Base-by-base conservation (phyloP, 2,797 vertebrate genomes). In the Chrysocyon brachyurus region DNA sequence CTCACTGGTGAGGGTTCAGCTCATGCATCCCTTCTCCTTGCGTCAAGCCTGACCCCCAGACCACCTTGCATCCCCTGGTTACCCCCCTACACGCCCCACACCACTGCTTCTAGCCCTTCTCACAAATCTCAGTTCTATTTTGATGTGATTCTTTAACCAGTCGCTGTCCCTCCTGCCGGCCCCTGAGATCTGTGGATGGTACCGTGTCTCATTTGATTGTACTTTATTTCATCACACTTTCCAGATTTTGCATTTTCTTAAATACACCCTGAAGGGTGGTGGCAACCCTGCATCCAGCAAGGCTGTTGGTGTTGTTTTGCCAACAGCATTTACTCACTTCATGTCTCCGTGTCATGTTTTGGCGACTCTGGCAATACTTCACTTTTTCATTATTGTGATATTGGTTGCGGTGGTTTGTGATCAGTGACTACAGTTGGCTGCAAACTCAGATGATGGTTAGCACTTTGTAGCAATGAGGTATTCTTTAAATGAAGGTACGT, bases 161-260 rank as follows among this genome's bases (percentile, higher is more conserved):
- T 56, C 26, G 0, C n/a, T 3, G 17, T 40, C 28, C 19, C 57
- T 26, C 94, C 54, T 78, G 54, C 15, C 3, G 4, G 46, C 7
- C 36, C 26, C 0, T 36, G 16, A 14, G 15, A 28, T 6, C 1
- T 0, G 0, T 1, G 9, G 12, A 3, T 0, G 52, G n/a, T 6
- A 3, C 5, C 3, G 0, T 10, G 1, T 63, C 64, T 52, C 46
- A 16, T 5, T 4, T 0, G 24, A 49, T 1, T 8, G 46, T 4
- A 17, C 26, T 52, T 28, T 75, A 26, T 26, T 8, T 16, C 3
- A 9, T 75, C 28, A 75, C 4, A 1, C 26, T 75, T 75, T 2
- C 40, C 73, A 31, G 46, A 17, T 52, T 26, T 52, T 49, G 26
- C 46, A 8, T 52, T 52, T 75, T 52, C 1, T 5, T 1, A 17